Conservation (phyloP, 2,113 vertebrate genomes). For the Orcinus orca region DNA sequence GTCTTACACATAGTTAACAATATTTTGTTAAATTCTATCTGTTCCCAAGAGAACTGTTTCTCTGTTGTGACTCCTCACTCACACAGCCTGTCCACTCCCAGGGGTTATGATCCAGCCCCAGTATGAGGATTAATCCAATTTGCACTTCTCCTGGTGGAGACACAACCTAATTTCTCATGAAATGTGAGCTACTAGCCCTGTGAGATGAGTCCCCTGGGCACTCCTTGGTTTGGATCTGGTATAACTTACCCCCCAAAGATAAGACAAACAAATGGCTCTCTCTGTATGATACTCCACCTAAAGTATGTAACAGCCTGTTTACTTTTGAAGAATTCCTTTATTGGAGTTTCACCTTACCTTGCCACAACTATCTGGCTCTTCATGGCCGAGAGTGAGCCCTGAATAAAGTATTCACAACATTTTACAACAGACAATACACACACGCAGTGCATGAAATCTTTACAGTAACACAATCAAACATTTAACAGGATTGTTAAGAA, state of each 20-base stretch:
- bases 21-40: conserved; percentile 9
- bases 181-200: background rate
- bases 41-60: conserved; percentile 2
- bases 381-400: conserved; percentile 28
- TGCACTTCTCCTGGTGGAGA: background rate
- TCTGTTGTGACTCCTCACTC: background rate
- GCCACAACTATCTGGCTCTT: conserved; percentile 43
- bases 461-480: conserved; percentile 53
- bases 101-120: background rate
- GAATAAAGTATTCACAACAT: conserved; percentile 38
- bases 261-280: background rate
- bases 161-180: background rate
- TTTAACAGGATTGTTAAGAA: conserved; percentile 49
- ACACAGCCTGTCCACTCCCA: background rate
- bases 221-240: background rate
- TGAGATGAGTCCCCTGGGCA: background rate
- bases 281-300: background rate
- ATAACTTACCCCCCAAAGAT: background rate
- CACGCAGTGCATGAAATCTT: conserved; percentile 41
- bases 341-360: conserved; percentile 51
- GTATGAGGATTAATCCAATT: background rate
- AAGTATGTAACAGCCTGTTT: conserved; percentile 43
- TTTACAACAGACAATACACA: conserved; percentile 65
- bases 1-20: background rate
- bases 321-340: conserved; percentile 64